phyloP scores from a whole-genome alignment of 2,888 invertebrate species.

The Homarus gammarus region DNA sequence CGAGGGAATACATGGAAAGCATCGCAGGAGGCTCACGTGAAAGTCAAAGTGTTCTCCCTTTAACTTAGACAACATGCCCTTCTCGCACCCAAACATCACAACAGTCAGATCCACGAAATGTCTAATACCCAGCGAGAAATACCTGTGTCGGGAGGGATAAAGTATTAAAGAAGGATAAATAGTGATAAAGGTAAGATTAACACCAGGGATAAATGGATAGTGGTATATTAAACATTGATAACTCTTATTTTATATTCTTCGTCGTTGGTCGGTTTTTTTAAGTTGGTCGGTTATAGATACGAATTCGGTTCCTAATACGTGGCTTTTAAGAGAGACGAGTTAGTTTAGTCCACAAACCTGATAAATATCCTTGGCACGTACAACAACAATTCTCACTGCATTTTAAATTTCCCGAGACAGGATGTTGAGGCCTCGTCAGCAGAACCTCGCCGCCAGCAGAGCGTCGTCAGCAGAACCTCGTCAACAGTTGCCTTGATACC shows the following conservation, averaged over 20 bases:
- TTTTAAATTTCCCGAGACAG: no score
- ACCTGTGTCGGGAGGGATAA: neutral
- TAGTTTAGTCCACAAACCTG: no score
- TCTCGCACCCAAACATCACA: slow-evolving; percentile 56
- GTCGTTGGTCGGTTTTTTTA: no score
- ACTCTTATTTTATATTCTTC: neutral
- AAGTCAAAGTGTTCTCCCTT: slow-evolving; percentile 18
- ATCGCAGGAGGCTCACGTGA: slow-evolving; percentile 34
- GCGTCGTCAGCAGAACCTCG: no score
- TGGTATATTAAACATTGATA: neutral
- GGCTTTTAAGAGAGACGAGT: no score
- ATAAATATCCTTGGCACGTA: no score
- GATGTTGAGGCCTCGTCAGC: no score
- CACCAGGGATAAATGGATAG: slow-evolving; percentile 5
- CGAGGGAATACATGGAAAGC: slow-evolving; percentile 25
- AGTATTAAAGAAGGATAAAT: neutral
- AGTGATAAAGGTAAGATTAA: slow-evolving; percentile 6
- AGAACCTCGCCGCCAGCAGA: no score
- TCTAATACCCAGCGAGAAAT: slow-evolving; percentile 40
- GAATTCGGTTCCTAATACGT: no score
- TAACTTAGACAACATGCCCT: slow-evolving; percentile 38
- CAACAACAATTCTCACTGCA: no score
- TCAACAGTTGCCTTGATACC: no score
- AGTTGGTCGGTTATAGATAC: no score
- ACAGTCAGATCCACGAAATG: slow-evolving; percentile 60